Conservation (phyloP, 2,113 vertebrate genomes). For the Ictalurus punctatus region DNA sequence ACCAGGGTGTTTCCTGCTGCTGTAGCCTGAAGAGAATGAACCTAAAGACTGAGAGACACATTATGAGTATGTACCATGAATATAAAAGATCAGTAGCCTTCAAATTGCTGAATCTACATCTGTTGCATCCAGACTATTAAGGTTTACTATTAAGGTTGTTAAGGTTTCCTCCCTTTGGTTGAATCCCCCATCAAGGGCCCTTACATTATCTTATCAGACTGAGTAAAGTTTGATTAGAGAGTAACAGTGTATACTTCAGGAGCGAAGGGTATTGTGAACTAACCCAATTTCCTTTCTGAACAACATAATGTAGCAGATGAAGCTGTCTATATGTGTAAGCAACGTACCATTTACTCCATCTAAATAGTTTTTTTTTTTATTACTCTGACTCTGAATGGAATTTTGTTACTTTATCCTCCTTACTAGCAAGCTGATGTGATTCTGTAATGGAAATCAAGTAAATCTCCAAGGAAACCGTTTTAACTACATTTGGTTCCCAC, state of each 20-base stretch:
- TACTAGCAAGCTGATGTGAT: neutral
- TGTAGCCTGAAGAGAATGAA: slow-evolving; percentile 55
- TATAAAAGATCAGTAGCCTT: neutral
- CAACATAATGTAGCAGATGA: neutral
- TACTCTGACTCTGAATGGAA: neutral
- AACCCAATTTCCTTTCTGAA: neutral
- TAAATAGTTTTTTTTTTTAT: neutral
- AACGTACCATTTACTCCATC: neutral
- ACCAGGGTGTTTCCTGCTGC: slow-evolving; percentile 71
- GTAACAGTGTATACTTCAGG: neutral
- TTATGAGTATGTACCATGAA: neutral
- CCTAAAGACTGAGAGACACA: slow-evolving; percentile 44
- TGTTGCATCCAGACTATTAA: neutral
- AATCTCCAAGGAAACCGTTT: neutral
- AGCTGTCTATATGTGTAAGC: neutral
- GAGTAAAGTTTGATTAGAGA: neutral
- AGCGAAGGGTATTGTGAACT: neutral
- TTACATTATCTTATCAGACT: neutral
- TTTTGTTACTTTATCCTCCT: neutral
- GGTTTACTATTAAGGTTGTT: neutral
- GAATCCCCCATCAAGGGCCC: neutral
- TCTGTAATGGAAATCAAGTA: neutral
- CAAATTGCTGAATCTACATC: neutral
- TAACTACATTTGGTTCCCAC: neutral
- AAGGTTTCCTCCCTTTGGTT: neutral